Evolutionary conservation across 2,888 invertebrate species (phyloP), one percentile per base, ranked within the genome.

Genomic region (Vanessa cardui): DNA sequence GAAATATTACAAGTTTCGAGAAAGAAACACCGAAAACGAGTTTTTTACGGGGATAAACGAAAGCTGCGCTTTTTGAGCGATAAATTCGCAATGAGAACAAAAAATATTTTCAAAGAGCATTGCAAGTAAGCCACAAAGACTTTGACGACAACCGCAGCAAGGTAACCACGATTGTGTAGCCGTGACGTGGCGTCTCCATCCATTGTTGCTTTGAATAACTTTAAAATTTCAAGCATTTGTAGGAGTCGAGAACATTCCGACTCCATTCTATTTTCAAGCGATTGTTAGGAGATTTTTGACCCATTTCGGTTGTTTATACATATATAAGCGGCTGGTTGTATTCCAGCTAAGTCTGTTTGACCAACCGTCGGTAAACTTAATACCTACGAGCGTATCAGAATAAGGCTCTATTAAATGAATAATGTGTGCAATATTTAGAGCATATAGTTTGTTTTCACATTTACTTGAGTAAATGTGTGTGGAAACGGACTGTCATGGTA

Each of bases 21-120:
- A 12, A 39, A 12, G 12, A 12, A 39, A 39, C 39, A 39, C 39
- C 18, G 18, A 33, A 56, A 18, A 6, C 18, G 6, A n/a, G n/a
- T 56, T 39, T 56, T 33, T 39, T 7, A n/a, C 16, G 16, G 1
- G 18, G 20, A 12, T n/a, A 26, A 18, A 56, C 18, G 39, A 39
- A 39, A 15, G 20, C 18, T 9, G 20, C 21, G 49, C 50, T 39
- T 64, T 64, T 64, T 64, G 64, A 59, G 64, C 50, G 60, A 39
- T 44, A 31, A 65, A 65, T 45, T 60, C 49, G 44, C 50, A 65
- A 54, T 60, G 26, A 46, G 39, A 60, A 44, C 33, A 59, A 65
- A 65, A 64, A 64, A 64, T 50, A 54, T 65, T 46, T n/a, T 50
- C 33, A 65, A 59, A 65, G 54, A 54, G 46, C 59, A 64, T 64